Conservation (phyloP, 1,140 invertebrate species). For the Hermetia illucens region DNA sequence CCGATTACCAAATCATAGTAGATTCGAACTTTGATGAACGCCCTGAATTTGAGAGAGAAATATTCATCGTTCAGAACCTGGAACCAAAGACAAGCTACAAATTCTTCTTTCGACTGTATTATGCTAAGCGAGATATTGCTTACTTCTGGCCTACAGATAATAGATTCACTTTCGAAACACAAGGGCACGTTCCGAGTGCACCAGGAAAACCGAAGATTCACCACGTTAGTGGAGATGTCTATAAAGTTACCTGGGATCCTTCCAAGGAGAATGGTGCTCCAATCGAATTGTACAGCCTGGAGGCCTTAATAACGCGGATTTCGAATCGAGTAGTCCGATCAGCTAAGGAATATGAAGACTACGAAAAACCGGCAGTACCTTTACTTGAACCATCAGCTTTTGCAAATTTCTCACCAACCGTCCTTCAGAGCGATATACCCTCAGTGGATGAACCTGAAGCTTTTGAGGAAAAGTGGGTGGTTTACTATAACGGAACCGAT, state of each 20-base stretch:
- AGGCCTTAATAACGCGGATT: conserved; percentile 31
- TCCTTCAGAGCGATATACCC: conserved; percentile 5
- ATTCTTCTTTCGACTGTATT: conserved; percentile 54
- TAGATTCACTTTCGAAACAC: conserved; percentile 58
- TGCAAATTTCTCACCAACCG: neutral
- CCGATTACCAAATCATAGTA: conserved; percentile 3
- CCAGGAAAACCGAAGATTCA: conserved; percentile 51
- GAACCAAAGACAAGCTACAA: conserved; percentile 57
- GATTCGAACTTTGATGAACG: conserved; percentile 9
- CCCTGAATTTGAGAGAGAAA: conserved; percentile 13
- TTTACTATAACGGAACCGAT: conserved; percentile 70
- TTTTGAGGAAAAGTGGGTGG: conserved; percentile 45
- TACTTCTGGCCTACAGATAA: conserved; percentile 52
- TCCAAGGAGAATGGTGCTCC: conserved; percentile 50
- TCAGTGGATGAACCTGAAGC: conserved; percentile 20
- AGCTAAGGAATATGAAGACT: neutral
- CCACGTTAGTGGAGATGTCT: conserved; percentile 45
- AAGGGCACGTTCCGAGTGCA: conserved; percentile 48
- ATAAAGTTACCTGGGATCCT: conserved; percentile 56
- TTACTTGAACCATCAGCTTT: neutral
- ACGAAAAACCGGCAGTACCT: neutral
- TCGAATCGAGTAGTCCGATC: conserved; percentile 1
- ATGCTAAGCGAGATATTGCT: conserved; percentile 37
- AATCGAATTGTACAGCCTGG: conserved; percentile 43
- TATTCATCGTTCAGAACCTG: conserved; percentile 38